Evolutionary conservation across 1,140 invertebrate genomes (phyloP), one percentile per base, ranked within the genome.

Genomic region (Drosophila virilis): DNA sequence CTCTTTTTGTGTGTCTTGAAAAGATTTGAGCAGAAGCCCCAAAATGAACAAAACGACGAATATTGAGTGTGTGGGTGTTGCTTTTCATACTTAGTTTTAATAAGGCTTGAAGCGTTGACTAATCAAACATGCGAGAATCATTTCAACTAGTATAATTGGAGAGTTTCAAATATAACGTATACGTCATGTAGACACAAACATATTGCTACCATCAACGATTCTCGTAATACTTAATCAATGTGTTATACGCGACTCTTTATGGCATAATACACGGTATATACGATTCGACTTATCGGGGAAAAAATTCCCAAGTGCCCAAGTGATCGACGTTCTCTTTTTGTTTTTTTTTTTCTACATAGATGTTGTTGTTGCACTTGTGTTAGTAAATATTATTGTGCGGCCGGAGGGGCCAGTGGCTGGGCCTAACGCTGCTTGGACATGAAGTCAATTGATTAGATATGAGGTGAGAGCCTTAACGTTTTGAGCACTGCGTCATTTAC

Each of bases 401-500:
- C 6, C 17, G 0, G 22, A 13, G 22, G 22, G n/a, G 22, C 43
- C 1, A 28, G 9, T 15, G 8, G 13, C 37, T 57, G 52, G 37
- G 40, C 40, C 15, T 55, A 33, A 28, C 38, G 50, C 40, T 38
- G 62, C 67, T 65, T 75, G 73, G 73, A 75, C 68, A 71, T 59
- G 59, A 40, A 75, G 73, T 71, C 66, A 68, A 58, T 72, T 83
- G 83, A 88, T 88, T 80, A 88, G 83, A 88, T 88, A 88, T 76
- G 78, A 59, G 42, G 22, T 28, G 22, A 28, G 22, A 57, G 13
- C 54, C 46, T 59, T 67, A 67, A 40, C 62, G 52, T 66, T 68
- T 78, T 59, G 46, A 78, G 45, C 55, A 78, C 80, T 88, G 83
- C 83, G 83, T 89, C 83, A 88, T 89, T 83, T 83, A 89, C 79